A percentile compares a stretch with the other conserved stretches of the same genome.
Conservation (phyloP, 2,797 vertebrate genomes). For the Xenentodon cancila region DNA sequence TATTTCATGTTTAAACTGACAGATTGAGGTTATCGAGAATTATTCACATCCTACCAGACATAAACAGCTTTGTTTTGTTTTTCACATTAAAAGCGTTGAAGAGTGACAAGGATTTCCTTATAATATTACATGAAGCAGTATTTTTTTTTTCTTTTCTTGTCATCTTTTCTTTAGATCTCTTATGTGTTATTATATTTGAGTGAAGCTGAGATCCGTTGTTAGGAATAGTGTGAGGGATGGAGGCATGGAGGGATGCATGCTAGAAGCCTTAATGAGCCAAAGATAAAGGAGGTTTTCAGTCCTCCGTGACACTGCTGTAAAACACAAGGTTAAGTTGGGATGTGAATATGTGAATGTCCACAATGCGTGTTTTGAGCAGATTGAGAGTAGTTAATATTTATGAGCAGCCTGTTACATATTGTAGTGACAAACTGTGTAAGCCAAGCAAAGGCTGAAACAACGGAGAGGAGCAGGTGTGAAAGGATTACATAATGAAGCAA, state of each 20-base stretch:
- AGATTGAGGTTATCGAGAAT: conserved; percentile 26
- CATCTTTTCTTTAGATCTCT: background rate
- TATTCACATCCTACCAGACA: conserved; percentile 15
- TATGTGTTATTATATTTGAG: conserved; percentile 5
- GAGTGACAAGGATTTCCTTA: conserved; percentile 2
- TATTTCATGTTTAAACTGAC: conserved; percentile 29
- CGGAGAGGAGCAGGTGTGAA: conserved; percentile 43
- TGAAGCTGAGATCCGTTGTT: background rate
- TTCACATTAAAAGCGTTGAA: conserved; percentile 2
- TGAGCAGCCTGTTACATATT: conserved; percentile 52
- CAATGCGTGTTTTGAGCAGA: conserved; percentile 43
- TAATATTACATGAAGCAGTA: conserved; percentile 1
- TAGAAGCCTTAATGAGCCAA: conserved; percentile 1
- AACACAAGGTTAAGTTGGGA: conserved; percentile 35
- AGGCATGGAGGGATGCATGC: conserved; percentile 2
- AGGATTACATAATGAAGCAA: conserved; percentile 42
- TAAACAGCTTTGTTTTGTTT: conserved; percentile 17
- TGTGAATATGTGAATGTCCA: conserved; percentile 3
- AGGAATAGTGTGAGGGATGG: background rate
- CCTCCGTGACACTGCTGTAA: conserved; percentile 24
- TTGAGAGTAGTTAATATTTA: conserved; percentile 63
- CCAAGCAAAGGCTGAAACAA: conserved; percentile 37
- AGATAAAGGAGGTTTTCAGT: conserved; percentile 15
- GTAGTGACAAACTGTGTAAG: conserved; percentile 45
- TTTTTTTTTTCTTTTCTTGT: conserved; percentile 4